phyloP scores from a whole-genome alignment of 2,113 vertebrate genomes.

The Pelvicachromis taeniatus region DNA sequence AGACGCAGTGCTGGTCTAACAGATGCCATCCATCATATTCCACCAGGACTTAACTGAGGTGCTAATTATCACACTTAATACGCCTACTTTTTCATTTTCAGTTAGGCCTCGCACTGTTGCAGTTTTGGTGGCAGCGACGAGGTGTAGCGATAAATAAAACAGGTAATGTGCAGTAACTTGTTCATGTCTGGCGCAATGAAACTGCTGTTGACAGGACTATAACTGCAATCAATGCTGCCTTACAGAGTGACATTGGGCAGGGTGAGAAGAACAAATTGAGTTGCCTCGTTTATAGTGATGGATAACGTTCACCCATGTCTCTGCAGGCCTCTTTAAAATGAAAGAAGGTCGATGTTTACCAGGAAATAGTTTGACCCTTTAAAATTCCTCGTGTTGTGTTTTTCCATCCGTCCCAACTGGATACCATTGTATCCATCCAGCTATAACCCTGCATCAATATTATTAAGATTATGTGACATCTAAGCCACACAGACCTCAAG shows the following conservation, averaged over 20 bases:
- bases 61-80: constrained; percentile 12
- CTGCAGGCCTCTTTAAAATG: not conserved
- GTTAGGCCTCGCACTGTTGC: not conserved
- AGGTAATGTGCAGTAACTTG: not conserved
- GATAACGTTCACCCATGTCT: constrained; percentile 14
- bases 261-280: not conserved
- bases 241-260: not conserved
- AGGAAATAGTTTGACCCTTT: not conserved
- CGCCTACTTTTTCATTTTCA: not conserved
- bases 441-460: not conserved
- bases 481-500: not conserved
- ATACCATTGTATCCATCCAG: not conserved
- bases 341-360: not conserved
- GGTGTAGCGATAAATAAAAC: not conserved
- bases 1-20: not conserved
- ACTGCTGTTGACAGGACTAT: constrained; percentile 15
- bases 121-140: not conserved
- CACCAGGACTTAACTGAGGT: not conserved
- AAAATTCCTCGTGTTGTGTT: not conserved
- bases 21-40: constrained; percentile 13
- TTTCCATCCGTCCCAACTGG: not conserved
- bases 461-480: not conserved
- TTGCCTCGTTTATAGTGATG: constrained; percentile 1
- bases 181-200: not conserved
- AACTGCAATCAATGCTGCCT: constrained; percentile 4